These are phyloP conservation scores for Macrocentrus cingulum DNA, from an alignment of 1,140 invertebrate genomes.

Conservation along the genomic window DNA sequence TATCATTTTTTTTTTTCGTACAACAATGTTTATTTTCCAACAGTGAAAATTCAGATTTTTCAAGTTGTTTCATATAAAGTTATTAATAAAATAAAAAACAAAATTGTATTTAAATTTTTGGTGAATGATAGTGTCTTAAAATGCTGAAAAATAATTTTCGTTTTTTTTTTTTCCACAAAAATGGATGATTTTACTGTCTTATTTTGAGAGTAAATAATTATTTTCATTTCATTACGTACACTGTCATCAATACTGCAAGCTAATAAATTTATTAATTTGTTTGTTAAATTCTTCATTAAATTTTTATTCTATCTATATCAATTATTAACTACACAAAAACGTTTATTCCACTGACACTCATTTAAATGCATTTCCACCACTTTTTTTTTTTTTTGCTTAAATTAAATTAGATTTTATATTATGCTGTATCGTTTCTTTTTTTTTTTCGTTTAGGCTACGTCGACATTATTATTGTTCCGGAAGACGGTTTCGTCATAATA, in stretches of 20 bases:
- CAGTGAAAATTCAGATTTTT: no score
- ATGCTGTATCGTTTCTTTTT: slow-evolving; percentile 22
- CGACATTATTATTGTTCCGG: slow-evolving; percentile 43
- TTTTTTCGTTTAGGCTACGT: slow-evolving; percentile 35
- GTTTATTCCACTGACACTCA: slow-evolving; percentile 19
- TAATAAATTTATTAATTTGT: slow-evolving; percentile 31
- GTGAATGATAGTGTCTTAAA: no score
- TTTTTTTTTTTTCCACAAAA: background rate
- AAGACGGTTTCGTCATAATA: slow-evolving; percentile 50
- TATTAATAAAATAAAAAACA: no score
- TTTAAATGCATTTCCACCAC: slow-evolving; percentile 17
- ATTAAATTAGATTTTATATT: slow-evolving; percentile 1
- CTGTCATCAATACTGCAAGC: slow-evolving; percentile 34
- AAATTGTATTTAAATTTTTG: no score
- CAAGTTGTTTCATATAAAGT: no score
- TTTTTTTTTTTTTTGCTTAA: background rate
- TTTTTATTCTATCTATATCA: slow-evolving; percentile 19
- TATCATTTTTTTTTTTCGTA: no score
- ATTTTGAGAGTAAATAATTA: slow-evolving; percentile 14
- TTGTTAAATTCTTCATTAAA: slow-evolving; percentile 16
- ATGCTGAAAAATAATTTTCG: no score
- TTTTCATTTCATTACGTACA: slow-evolving; percentile 29
- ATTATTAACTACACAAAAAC: slow-evolving; percentile 9
- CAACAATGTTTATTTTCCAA: no score
- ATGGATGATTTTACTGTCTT: background rate